Conservation (phyloP, 2,888 invertebrate genomes). For the Cotesia congregata region DNA sequence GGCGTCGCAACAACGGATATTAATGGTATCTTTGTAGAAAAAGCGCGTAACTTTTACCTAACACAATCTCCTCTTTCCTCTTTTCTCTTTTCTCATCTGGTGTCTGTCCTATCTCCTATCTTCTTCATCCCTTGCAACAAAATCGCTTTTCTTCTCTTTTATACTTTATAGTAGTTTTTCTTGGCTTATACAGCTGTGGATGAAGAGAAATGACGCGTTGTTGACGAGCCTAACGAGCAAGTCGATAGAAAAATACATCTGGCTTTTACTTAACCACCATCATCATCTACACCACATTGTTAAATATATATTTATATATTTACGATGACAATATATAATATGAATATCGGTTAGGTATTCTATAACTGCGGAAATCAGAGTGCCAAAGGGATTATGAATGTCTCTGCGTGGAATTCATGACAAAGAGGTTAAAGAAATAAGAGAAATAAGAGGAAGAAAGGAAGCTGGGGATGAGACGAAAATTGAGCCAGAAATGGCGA, state of each 20-base stretch:
- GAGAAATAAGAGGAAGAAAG: background rate
- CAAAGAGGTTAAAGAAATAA: conserved; percentile 17
- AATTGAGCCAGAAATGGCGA: conserved; percentile 26
- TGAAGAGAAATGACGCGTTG: conserved; percentile 69
- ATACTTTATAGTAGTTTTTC: conserved; percentile 25
- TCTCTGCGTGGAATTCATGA: conserved; percentile 26
- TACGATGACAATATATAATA: background rate
- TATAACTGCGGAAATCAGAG: conserved; percentile 15
- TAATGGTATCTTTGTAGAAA: conserved; percentile 66
- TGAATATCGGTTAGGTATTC: background rate
- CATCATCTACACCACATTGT: background rate
- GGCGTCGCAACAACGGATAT: conserved; percentile 70
- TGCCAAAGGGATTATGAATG: conserved; percentile 32
- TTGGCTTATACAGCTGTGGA: conserved; percentile 58
- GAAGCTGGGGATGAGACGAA: conserved; percentile 26
- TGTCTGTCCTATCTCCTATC: conserved; percentile 13
- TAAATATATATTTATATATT: background rate
- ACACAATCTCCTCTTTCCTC: conserved; percentile 37
- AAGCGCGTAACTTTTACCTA: conserved; percentile 64
- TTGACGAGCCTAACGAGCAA: conserved; percentile 35
- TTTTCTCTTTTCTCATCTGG: no score
- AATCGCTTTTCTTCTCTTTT: conserved; percentile 57
- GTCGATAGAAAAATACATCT: conserved; percentile 14
- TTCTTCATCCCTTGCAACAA: conserved; percentile 42
- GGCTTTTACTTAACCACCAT: background rate